phyloP scores from a whole-genome alignment of 2,888 invertebrate species.

The Drosophila hamatofila region DNA sequence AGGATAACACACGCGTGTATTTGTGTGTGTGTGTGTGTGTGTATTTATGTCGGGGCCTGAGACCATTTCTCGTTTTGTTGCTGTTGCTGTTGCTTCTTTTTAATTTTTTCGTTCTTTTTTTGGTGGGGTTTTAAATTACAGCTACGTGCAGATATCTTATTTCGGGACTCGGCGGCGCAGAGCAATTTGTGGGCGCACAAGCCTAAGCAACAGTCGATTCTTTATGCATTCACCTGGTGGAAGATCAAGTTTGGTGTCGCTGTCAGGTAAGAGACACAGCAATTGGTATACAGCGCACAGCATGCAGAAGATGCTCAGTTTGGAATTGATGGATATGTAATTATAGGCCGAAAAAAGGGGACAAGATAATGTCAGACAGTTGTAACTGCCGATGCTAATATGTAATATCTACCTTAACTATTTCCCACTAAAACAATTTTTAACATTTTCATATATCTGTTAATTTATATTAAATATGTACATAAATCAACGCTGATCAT shows the following conservation, averaged over 20 bases:
- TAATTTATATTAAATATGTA: constrained; percentile 3
- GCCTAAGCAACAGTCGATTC: constrained; percentile 31
- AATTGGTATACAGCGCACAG: constrained; percentile 20
- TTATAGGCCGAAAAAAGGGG: constrained; percentile 17
- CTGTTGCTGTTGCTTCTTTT: constrained; percentile 30
- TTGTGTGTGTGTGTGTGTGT: constrained; percentile 18
- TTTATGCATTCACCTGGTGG: constrained; percentile 53
- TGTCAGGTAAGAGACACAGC: constrained; percentile 56
- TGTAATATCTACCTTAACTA: neutral
- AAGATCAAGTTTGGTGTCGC: constrained; percentile 56
- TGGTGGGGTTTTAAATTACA: constrained; percentile 76
- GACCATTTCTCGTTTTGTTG: constrained; percentile 42
- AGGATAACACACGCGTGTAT: constrained; percentile 58
- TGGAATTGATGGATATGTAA: constrained; percentile 41
- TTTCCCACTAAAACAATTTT: neutral
- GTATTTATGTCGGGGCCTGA: constrained; percentile 38
- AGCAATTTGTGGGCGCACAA: constrained; percentile 62
- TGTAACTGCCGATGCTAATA: neutral
- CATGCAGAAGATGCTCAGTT: constrained; percentile 52
- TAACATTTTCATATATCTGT: neutral
- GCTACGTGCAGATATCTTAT: constrained; percentile 80
- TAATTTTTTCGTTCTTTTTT: constrained; percentile 32
- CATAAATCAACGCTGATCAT: constrained; percentile 43
- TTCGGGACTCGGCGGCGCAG: constrained; percentile 48
- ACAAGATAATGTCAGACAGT: constrained; percentile 3